Percentiles rank a stretch among this genome's conserved stretches.
Evolutionary conservation across 2,888 invertebrate genomes (phyloP).

Genomic region (Campoletis raptor): DNA sequence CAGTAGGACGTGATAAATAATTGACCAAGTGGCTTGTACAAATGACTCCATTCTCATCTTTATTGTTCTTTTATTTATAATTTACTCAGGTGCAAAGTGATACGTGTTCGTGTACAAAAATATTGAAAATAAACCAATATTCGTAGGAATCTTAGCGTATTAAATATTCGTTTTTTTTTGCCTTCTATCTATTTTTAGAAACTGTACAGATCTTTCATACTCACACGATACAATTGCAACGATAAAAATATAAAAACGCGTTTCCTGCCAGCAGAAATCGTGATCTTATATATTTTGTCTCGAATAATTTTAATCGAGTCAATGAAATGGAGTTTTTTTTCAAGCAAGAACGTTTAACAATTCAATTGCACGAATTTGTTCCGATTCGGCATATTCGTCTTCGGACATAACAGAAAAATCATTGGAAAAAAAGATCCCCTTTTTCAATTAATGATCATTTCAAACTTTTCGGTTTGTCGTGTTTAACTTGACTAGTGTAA

Average conservation of each 20-base stretch:
- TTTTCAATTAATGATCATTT: conserved; percentile 7
- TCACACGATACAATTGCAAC: neutral
- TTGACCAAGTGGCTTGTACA: neutral
- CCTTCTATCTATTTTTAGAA: neutral
- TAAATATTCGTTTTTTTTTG: neutral
- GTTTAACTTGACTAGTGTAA: conserved; percentile 93
- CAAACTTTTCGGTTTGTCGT: conserved; percentile 82
- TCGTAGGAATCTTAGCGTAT: conserved; percentile 32
- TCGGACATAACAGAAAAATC: neutral
- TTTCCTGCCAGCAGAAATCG: conserved; percentile 60
- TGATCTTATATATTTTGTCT: neutral
- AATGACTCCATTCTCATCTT: neutral
- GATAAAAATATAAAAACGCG: neutral
- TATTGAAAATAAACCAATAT: conserved; percentile 52
- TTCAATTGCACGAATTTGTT: neutral
- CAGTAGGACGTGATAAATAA: neutral
- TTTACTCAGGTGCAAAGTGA: conserved; percentile 44
- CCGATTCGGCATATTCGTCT: neutral
- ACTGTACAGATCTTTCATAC: conserved; percentile 43
- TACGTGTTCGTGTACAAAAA: conserved; percentile 59
- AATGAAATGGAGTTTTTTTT: neutral
- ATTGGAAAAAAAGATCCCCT: conserved; percentile 2
- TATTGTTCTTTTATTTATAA: conserved; percentile 38
- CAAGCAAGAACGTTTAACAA: neutral
- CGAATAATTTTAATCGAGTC: neutral